Evolutionary conservation across 2,888 invertebrate genomes (phyloP).

Genomic region (Plutella xylostella): DNA sequence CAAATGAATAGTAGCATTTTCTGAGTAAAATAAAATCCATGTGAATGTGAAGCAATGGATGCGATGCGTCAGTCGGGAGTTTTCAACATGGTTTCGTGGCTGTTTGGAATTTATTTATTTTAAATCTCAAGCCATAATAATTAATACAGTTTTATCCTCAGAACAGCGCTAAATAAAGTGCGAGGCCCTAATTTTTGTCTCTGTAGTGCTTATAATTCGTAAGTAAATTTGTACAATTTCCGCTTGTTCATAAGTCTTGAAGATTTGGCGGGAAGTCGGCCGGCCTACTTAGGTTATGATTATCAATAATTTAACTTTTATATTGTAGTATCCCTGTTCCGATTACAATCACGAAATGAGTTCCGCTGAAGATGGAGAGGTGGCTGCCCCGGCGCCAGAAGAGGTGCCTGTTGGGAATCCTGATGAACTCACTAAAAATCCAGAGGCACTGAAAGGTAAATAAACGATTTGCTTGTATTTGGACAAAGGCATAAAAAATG

Average conservation of each 20-base stretch:
- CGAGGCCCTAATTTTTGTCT: no score
- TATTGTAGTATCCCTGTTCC: not conserved
- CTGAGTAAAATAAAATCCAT: not conserved
- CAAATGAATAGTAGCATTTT: not conserved
- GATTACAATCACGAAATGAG: constrained; percentile 47
- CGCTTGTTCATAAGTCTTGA: no score
- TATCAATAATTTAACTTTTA: not conserved
- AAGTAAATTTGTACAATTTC: no score
- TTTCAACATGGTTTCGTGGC: constrained; percentile 2
- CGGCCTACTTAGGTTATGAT: constrained; percentile 4
- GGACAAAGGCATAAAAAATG: no score
- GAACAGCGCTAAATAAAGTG: no score
- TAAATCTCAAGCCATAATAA: not conserved
- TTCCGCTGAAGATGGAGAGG: constrained; percentile 49
- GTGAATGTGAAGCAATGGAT: not conserved
- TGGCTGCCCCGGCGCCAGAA: constrained; percentile 32
- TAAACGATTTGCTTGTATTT: not conserved
- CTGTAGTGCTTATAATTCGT: no score
- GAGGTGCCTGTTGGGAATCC: constrained; percentile 63
- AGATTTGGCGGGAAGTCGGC: constrained; percentile 10
- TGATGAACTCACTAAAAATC: constrained; percentile 73
- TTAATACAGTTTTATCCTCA: not conserved
- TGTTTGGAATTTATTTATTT: not conserved
- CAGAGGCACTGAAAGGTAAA: constrained; percentile 71
- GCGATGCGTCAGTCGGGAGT: not conserved